phyloP scores from a whole-genome alignment of 2,797 vertebrate genomes.

The Octomys mimax region DNA sequence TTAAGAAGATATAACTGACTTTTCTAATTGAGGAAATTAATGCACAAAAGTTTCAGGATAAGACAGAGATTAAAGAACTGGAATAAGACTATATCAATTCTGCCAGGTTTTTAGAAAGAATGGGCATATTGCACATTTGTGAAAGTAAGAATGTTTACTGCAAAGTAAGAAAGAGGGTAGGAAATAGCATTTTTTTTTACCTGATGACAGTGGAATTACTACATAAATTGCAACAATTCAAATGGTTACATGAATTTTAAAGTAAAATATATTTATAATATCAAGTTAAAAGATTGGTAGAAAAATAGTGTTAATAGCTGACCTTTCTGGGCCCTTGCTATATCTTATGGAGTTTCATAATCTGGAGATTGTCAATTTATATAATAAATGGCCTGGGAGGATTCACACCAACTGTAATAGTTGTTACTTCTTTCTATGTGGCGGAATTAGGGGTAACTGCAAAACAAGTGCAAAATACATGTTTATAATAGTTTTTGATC shows the following conservation, averaged over 20 bases:
- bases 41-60: background rate
- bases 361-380: background rate
- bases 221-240: background rate
- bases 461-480: background rate
- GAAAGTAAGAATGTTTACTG: background rate
- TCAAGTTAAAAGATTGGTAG: background rate
- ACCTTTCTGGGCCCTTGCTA: background rate
- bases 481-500: background rate
- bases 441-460: background rate
- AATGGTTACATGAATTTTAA: slow-evolving; percentile 14
- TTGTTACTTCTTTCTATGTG: background rate
- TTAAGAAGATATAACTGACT: background rate
- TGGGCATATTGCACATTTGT: background rate
- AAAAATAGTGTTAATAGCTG: background rate
- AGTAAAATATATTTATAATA: background rate
- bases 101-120: background rate
- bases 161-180: slow-evolving; percentile 6
- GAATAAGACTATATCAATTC: background rate
- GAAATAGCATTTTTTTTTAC: background rate
- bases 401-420: background rate
- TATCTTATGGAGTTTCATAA: background rate
- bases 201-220: background rate
- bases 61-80: background rate
- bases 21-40: slow-evolving; percentile 9
- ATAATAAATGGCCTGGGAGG: background rate